These are phyloP conservation scores for Digitonthophagus gazella DNA, from an alignment of 2,888 invertebrate genomes.

Conservation along the genomic window DNA sequence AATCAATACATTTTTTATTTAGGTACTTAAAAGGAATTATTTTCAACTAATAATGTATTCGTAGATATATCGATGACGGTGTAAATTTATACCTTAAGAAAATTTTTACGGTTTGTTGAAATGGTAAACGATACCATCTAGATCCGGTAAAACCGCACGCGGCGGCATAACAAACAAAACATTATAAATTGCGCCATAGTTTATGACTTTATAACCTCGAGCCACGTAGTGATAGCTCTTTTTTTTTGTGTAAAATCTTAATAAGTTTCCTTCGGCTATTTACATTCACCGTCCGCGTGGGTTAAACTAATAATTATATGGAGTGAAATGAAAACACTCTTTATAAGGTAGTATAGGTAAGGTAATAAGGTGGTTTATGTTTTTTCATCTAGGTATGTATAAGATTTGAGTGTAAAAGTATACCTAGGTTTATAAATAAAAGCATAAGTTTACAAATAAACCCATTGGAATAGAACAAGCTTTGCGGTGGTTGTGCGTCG, in stretches of 20 bases:
- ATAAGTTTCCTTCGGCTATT: neutral
- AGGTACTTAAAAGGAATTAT: too few relatives aligned
- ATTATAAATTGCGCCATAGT: neutral
- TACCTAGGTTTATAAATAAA: slow-evolving; percentile 15
- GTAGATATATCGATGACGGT: neutral
- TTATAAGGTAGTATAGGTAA: neutral
- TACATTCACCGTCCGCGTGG: neutral
- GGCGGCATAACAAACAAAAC: too few relatives aligned
- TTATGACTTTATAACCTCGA: neutral
- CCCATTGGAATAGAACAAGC: neutral
- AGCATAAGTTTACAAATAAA: slow-evolving; percentile 8
- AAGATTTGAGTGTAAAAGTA: neutral
- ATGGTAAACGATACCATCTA: neutral
- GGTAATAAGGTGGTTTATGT: too few relatives aligned
- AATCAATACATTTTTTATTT: too few relatives aligned
- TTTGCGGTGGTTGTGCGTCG: slow-evolving; percentile 9
- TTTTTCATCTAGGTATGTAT: too few relatives aligned
- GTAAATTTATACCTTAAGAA: neutral
- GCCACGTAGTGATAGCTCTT: neutral
- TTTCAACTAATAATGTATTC: too few relatives aligned
- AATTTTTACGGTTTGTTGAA: neutral
- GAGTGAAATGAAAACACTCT: neutral
- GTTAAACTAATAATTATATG: neutral
- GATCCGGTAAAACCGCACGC: neutral
- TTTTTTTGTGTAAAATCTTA: neutral